phyloP scores from a whole-genome alignment of 2,113 vertebrate genomes.

The Hemichromis elongatus region DNA sequence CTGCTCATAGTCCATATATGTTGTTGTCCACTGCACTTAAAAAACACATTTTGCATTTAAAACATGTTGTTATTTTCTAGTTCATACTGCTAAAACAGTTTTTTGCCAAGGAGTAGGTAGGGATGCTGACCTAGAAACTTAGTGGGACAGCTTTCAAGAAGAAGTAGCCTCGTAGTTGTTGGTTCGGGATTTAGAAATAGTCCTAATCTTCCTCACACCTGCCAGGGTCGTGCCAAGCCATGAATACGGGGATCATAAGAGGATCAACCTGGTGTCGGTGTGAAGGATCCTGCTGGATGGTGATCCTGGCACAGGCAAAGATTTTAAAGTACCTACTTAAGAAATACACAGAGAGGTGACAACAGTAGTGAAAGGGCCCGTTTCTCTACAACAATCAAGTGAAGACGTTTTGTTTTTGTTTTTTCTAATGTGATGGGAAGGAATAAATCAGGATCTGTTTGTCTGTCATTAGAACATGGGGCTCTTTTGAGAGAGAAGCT shows the following conservation, averaged over 20 bases:
- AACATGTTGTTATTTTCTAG: not conserved
- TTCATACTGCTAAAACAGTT: not conserved
- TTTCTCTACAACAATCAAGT: not conserved
- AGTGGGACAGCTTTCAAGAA: not conserved
- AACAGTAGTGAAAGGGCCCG: not conserved
- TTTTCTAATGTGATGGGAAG: not conserved
- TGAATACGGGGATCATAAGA: slow-evolving; percentile 54
- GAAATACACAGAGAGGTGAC: not conserved
- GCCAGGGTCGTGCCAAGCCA: slow-evolving; percentile 35
- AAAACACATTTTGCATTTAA: not conserved
- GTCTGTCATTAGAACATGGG: not conserved
- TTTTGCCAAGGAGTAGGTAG: not conserved
- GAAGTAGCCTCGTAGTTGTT: not conserved
- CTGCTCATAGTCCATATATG: not conserved
- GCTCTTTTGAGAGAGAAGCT: not conserved
- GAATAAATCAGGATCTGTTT: not conserved
- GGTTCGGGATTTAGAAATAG: not conserved
- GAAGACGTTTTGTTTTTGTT: not conserved
- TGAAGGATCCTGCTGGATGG: not conserved
- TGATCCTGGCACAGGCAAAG: not conserved
- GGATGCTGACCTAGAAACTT: not conserved
- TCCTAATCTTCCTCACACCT: slow-evolving; percentile 64
- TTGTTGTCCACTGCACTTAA: not conserved
- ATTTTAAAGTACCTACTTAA: not conserved
- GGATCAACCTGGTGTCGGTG: slow-evolving; percentile 33